Conservation (phyloP, 2,888 invertebrate species). For the Amphimallon solstitiale region DNA sequence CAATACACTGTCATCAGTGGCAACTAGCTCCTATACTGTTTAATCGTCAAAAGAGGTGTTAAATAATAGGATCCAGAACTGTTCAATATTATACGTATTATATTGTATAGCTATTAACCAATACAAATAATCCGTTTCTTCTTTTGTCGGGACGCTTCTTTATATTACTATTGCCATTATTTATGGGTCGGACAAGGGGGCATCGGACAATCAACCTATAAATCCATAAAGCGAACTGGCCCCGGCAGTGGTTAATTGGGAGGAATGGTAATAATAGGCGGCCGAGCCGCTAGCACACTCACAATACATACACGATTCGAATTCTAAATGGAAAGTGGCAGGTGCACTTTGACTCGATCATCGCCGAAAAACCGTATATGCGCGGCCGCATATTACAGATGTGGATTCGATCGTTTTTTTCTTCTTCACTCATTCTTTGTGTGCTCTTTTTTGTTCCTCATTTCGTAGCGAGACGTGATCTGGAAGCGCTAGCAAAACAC, state of each 20-base stretch:
- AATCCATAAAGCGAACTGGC: slow-evolving; percentile 44
- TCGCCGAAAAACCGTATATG: slow-evolving; percentile 15
- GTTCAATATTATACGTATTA: too few species aligned
- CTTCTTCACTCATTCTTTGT: neutral
- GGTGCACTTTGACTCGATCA: slow-evolving; percentile 25
- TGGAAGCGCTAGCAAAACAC: slow-evolving; percentile 8
- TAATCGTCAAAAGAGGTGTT: too few species aligned
- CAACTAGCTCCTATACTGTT: too few species aligned
- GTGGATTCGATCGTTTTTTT: slow-evolving; percentile 14
- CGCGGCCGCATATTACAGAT: neutral
- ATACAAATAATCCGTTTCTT: slow-evolving; percentile 26
- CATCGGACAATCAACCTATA: slow-evolving; percentile 45
- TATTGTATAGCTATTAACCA: neutral
- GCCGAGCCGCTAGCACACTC: slow-evolving; percentile 21
- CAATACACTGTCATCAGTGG: too few species aligned
- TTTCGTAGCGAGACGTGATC: neutral
- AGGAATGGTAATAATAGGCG: slow-evolving; percentile 46
- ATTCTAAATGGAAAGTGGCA: slow-evolving; percentile 28
- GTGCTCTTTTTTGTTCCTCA: slow-evolving; percentile 1
- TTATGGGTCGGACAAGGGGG: slow-evolving; percentile 30
- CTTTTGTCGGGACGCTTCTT: slow-evolving; percentile 27
- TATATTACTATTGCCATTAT: slow-evolving; percentile 29
- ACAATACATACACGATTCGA: slow-evolving; percentile 6
- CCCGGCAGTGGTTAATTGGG: slow-evolving; percentile 46
- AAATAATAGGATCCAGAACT: too few species aligned